These are phyloP conservation scores for Drosophila dives DNA, from an alignment of 2,888 invertebrate species.

Conservation along the genomic window DNA sequence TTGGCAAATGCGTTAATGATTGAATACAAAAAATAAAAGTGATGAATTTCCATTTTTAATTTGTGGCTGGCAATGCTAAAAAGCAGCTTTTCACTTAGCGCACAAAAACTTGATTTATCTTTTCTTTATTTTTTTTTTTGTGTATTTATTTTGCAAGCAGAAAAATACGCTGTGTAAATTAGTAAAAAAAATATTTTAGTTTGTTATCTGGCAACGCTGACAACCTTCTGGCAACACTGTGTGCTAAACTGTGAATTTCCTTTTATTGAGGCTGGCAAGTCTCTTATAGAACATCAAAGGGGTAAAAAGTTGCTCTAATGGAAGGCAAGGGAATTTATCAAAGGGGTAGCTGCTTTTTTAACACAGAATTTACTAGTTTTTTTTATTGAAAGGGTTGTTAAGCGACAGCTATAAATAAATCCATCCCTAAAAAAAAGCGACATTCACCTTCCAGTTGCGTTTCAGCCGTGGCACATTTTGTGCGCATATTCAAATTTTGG, in stretches of 20 bases:
- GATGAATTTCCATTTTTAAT: constrained; percentile 8
- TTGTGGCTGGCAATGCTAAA: not conserved
- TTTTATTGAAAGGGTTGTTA: constrained; percentile 64
- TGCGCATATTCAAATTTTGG: constrained; percentile 83
- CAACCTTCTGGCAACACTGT: constrained; percentile 31
- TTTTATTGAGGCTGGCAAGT: constrained; percentile 10
- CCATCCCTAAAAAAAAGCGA: constrained; percentile 33
- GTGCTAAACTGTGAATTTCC: constrained; percentile 33
- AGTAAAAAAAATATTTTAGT: not conserved
- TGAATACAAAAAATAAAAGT: constrained; percentile 8
- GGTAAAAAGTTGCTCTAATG: constrained; percentile 7
- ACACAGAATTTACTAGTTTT: not conserved
- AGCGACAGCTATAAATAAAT: not conserved
- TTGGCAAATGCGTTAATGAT: constrained; percentile 70
- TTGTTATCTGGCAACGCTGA: constrained; percentile 5
- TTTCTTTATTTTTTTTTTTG: not conserved
- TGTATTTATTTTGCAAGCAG: not conserved
- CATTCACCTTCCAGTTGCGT: constrained; percentile 38
- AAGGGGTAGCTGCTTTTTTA: constrained; percentile 7
- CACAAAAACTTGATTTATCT: not conserved
- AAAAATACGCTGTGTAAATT: not conserved
- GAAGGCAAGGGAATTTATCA: constrained; percentile 12
- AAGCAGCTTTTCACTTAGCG: not conserved
- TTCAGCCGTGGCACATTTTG: constrained; percentile 23
- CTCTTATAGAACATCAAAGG: constrained; percentile 26